Evolutionary conservation across 2,888 invertebrate species (phyloP), one percentile per base, ranked within the genome.

Genomic region (Synergus japonicus): DNA sequence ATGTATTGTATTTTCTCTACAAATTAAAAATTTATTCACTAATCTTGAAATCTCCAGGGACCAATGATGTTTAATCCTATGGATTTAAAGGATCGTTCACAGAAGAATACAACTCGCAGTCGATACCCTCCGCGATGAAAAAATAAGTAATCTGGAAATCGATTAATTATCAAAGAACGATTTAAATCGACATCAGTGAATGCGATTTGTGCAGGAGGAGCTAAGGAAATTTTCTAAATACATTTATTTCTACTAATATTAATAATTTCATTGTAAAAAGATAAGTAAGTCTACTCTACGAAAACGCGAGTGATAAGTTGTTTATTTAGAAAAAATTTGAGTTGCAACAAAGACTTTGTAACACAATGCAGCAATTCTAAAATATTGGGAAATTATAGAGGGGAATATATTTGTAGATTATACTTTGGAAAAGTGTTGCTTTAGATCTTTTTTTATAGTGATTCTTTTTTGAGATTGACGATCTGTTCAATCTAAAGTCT

Each of bases 1-100:
- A 54, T n/a, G 5, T 37, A 8, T 9, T 60, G 13, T 54, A 67
- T 41, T 46, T 41, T 66, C 60, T 64, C 54, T 78, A 58, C 81
- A 76, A 66, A 44, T 44, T 43, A 0, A 43, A 9, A 44, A 43
- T 41, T 66, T 18, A n/a, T 12, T 46, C 8, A 69, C n/a, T 29
- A 37, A 49, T 49, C 49, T 73, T 37, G 22, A 29, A 54, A 37
- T 83, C 82, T 78, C 49, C 86, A 91, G 91, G 91, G 89, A 90
- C 90, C 91, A 90, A 89, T 88, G 89, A 90, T 90, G 90, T 90
- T 87, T 87, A 90, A 91, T 83, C 88, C 90, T 78, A 86, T 85
- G 81, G 89, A 90, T 58, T 82, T 87, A 84, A 91, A 88, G 86
- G 88, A 91, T 87, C 88, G 87, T 83, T 86, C 80, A 84, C 89